Evolutionary conservation across 35 echinoderm and acorn worm species (phyloP).

Genomic region (Apostichopus parvimensis): DNA sequence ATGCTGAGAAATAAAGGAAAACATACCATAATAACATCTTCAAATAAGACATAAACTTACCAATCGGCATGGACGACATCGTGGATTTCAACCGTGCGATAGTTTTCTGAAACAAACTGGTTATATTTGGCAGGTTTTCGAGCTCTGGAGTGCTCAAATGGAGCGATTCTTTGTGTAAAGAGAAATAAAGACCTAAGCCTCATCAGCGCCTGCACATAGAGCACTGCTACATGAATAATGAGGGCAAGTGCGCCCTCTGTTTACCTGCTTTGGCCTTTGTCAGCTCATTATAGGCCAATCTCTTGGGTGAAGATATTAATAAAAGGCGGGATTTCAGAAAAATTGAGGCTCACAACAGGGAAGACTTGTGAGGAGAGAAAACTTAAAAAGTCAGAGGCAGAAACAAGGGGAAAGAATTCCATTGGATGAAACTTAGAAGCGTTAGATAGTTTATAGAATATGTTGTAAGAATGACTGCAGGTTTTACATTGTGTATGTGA

Average conservation of each 20-base stretch:
- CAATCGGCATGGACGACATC: constrained; percentile 62
- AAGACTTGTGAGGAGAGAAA: constrained; percentile 7
- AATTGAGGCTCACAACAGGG: constrained; percentile 53
- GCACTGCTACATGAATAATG: constrained; percentile 66
- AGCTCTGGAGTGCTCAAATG: constrained; percentile 48
- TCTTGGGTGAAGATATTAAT: constrained; percentile 53
- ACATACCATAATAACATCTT: constrained; percentile 44
- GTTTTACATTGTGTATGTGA: constrained; percentile 5
- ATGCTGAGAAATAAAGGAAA: constrained; percentile 59
- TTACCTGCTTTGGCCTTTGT: constrained; percentile 63
- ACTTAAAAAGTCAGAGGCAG: constrained; percentile 48
- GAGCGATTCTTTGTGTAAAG: constrained; percentile 65
- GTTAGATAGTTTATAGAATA: constrained; percentile 31
- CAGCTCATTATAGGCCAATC: constrained; percentile 56
- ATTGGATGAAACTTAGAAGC: constrained; percentile 56
- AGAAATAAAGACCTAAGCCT: constrained; percentile 62
- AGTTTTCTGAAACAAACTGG: constrained; percentile 47
- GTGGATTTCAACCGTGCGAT: constrained; percentile 39
- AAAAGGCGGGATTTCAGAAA: constrained; percentile 63
- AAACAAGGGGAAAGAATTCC: constrained; percentile 39
- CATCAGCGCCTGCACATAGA: constrained; percentile 59
- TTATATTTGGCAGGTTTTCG: constrained; percentile 48
- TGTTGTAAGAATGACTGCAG: constrained; percentile 13
- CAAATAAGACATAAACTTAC: constrained; percentile 55
- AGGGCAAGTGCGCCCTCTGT: constrained; percentile 59